A percentile compares a stretch with the other conserved stretches of the same genome.
Conservation (phyloP, 2,113 vertebrate genomes). For the Cygnus atratus region DNA sequence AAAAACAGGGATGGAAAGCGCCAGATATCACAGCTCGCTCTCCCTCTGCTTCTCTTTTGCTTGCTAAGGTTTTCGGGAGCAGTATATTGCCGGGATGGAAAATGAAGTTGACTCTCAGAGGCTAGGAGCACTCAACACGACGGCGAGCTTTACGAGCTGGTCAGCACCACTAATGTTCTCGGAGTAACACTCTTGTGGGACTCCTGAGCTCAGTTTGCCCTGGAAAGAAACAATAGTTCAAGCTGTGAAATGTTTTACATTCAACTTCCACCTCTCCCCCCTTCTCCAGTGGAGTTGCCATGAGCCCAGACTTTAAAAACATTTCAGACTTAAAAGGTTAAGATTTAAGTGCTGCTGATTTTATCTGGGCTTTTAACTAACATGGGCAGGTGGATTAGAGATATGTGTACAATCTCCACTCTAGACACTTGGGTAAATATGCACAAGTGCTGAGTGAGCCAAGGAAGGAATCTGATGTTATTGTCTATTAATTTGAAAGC, state of each 20-base stretch:
- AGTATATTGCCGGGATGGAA: background rate
- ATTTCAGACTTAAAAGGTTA: constrained; percentile 88
- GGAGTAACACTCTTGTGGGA: background rate
- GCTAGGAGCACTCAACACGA: constrained; percentile 41
- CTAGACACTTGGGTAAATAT: constrained; percentile 90
- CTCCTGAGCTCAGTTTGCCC: background rate
- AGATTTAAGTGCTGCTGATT: constrained; percentile 89
- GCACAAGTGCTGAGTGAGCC: constrained; percentile 80
- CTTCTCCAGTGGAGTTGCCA: constrained; percentile 70
- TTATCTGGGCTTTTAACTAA: constrained; percentile 88
- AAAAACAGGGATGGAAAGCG: background rate
- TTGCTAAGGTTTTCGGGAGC: constrained; percentile 24
- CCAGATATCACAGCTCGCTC: constrained; percentile 12
- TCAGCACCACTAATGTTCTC: constrained; percentile 49
- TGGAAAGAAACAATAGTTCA: constrained; percentile 42
- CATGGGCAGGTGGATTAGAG: constrained; percentile 90
- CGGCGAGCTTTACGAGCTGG: constrained; percentile 49
- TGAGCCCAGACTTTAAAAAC: constrained; percentile 83
- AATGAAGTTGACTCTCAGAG: constrained; percentile 50
- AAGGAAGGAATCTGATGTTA: constrained; percentile 86
- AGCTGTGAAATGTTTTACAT: constrained; percentile 59
- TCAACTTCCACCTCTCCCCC: constrained; percentile 23
- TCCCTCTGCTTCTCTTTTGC: background rate
- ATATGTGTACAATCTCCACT: constrained; percentile 88
- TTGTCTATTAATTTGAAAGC: constrained; percentile 95